Evolutionary conservation across 2,797 vertebrate genomes (phyloP).

Genomic region (Coluber constrictor): DNA sequence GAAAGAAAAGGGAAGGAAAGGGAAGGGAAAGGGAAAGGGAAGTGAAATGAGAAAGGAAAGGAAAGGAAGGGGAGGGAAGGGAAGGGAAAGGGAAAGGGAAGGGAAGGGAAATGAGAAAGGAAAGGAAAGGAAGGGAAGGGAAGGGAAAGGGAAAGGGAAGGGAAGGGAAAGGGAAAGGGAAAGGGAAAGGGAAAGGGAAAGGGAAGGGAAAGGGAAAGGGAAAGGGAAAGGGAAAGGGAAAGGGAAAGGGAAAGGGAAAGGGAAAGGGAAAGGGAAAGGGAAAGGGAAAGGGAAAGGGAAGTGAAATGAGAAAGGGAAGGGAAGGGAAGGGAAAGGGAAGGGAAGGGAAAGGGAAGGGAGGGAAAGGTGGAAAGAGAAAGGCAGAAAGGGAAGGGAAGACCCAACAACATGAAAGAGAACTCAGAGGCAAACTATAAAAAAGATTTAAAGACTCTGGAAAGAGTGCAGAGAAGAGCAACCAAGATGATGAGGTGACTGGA

Average conservation of each 20-base stretch:
- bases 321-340: not conserved
- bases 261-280: too few relatives aligned
- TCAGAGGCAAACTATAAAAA: not conserved
- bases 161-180: too few relatives aligned
- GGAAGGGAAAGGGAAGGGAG: too few relatives aligned
- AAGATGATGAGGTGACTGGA: too few relatives aligned
- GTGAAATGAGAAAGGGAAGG: rapidly evolving
- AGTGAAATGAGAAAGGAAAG: not conserved
- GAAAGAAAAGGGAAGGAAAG: rapidly evolving
- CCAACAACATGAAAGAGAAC: slow-evolving; percentile 12
- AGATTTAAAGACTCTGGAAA: too few relatives aligned
- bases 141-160: rapidly evolving
- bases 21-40: not conserved
- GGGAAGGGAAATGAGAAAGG: not conserved
- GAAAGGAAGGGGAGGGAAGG: not conserved
- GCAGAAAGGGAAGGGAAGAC: not conserved
- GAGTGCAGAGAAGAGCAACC: too few relatives aligned
- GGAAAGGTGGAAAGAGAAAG: too few relatives aligned
- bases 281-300: not conserved
- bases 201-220: not conserved
- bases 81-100: not conserved
- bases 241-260: not conserved
- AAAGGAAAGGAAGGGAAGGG: not conserved
- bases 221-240: not conserved
- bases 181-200: not conserved